Evolutionary conservation across 2,113 vertebrate species (phyloP), one percentile per base, ranked within the genome.

Genomic region (Clarias magur): DNA sequence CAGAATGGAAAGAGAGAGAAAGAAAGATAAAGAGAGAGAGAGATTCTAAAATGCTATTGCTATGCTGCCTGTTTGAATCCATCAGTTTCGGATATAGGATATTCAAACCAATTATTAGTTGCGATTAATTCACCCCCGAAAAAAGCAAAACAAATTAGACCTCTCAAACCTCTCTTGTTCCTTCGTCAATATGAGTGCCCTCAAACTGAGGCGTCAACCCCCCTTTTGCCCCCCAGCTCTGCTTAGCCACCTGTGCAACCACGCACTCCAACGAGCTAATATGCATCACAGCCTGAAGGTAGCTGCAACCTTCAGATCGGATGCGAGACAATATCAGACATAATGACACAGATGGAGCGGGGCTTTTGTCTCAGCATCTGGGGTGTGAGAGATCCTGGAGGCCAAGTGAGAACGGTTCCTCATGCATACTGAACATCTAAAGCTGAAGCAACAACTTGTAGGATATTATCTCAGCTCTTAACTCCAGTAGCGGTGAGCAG

Each of bases 1-100:
- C 88, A 86, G 91, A 86, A 92, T 60, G 86, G 4, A 27, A 62
- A 80, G 68, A 80, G 68, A 62, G 53, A 62, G 48, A 48, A 19
- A 75, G 38, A 68, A 23, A 65, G 19, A 76, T 56, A 25, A 25
- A 75, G 53, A 75, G n/a, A 76, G n/a, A 34, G 27, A 23, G 19
- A 62, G 59, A 81, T 19, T 38, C 57, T 60, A 34, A 38, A 63
- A 34, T 82, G 25, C 7, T 21, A 30, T 54, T 67, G 81, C 9
- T 21, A 54, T 42, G 53, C 83, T 75, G 54, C n/a, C 25, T 83
- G 23, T 73, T 72, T 73, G 38, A 68, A 86, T 81, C 30, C 56
- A 59, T 81, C 80, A 59, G 17, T 68, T 63, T 42, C 80, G 75
- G 12, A 67, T 48, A 13, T 30, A 57, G 25, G 38, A 56, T 13